Conservation (phyloP, 2,113 vertebrate genomes). For the Scomber japonicus region DNA sequence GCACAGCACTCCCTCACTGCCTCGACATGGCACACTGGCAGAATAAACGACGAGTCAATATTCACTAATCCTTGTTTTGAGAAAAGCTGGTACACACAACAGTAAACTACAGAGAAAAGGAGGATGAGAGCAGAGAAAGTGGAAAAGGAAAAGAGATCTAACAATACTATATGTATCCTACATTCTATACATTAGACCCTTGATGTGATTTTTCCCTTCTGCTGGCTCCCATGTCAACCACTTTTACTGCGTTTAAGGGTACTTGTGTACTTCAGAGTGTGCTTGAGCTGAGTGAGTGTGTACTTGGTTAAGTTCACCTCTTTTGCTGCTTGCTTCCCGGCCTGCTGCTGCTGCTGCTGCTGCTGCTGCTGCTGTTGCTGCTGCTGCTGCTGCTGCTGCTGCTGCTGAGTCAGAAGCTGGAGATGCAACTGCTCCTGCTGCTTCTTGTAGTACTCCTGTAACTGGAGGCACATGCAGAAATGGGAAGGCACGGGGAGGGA, state of each 20-base stretch:
- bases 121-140: slow-evolving; percentile 1
- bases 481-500: not conserved
- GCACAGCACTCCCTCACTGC: slow-evolving; percentile 24
- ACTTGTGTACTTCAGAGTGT: slow-evolving; percentile 66
- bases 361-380: slow-evolving; percentile 90
- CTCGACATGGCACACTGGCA: slow-evolving; percentile 30
- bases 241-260: slow-evolving; percentile 66
- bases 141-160: not conserved
- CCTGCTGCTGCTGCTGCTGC: slow-evolving; percentile 82
- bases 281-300: slow-evolving; percentile 66
- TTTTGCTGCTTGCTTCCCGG: slow-evolving; percentile 90
- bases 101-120: slow-evolving; percentile 7
- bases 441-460: slow-evolving; percentile 99
- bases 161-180: not conserved
- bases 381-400: slow-evolving; percentile 91
- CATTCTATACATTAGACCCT: slow-evolving; percentile 44
- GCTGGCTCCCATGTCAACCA: slow-evolving; percentile 49
- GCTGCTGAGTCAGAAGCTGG: slow-evolving; percentile 97
- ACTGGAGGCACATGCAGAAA: slow-evolving; percentile 79
- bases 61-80: slow-evolving; percentile 62
- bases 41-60: slow-evolving; percentile 68
- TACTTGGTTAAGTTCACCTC: slow-evolving; percentile 88
- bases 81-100: slow-evolving; percentile 46
- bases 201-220: slow-evolving; percentile 11
- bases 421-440: slow-evolving; percentile 99